These are phyloP conservation scores for Alloscopus bannaensis DNA, from an alignment of 2,888 invertebrate genomes.

Conservation along the genomic window DNA sequence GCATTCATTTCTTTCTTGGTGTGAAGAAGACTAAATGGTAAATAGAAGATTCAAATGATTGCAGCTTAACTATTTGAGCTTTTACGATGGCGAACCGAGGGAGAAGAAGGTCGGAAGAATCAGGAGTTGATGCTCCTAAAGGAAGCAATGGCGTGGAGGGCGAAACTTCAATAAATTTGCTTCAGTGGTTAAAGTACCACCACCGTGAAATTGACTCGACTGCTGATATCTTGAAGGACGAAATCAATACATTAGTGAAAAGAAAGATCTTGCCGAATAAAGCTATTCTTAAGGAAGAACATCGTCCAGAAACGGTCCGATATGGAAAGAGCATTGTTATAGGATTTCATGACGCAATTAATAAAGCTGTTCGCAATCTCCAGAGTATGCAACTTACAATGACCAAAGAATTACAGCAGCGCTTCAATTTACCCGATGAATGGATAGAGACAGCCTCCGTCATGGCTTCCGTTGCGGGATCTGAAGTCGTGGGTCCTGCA, in stretches of 20 bases:
- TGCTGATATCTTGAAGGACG: slow-evolving; percentile 44
- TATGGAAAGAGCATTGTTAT: slow-evolving; percentile 33
- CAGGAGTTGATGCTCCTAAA: too few species aligned
- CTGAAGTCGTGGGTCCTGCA: slow-evolving; percentile 23
- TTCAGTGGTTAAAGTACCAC: slow-evolving; percentile 20
- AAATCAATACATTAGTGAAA: slow-evolving; percentile 17
- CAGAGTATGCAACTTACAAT: slow-evolving; percentile 14
- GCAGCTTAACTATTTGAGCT: too few species aligned
- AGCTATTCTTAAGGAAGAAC: slow-evolving; percentile 20
- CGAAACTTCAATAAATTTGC: background rate
- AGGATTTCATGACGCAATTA: slow-evolving; percentile 34
- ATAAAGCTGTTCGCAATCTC: slow-evolving; percentile 33
- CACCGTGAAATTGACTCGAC: slow-evolving; percentile 1
- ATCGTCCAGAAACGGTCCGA: slow-evolving; percentile 20
- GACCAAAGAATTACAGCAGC: slow-evolving; percentile 34
- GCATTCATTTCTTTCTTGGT: too few species aligned
- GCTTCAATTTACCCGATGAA: slow-evolving; percentile 33
- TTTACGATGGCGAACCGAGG: background rate
- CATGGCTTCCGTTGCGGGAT: slow-evolving; percentile 21
- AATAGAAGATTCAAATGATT: too few species aligned
- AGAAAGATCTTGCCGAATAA: slow-evolving; percentile 17
- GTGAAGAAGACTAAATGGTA: too few species aligned
- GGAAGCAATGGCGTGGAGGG: background rate
- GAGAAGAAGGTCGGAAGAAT: too few species aligned
- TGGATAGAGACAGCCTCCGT: slow-evolving; percentile 32